Percentiles rank a stretch among this genome's conserved stretches.
Evolutionary conservation across 2,888 invertebrate genomes (phyloP).

Genomic region (Pterostichus niger): DNA sequence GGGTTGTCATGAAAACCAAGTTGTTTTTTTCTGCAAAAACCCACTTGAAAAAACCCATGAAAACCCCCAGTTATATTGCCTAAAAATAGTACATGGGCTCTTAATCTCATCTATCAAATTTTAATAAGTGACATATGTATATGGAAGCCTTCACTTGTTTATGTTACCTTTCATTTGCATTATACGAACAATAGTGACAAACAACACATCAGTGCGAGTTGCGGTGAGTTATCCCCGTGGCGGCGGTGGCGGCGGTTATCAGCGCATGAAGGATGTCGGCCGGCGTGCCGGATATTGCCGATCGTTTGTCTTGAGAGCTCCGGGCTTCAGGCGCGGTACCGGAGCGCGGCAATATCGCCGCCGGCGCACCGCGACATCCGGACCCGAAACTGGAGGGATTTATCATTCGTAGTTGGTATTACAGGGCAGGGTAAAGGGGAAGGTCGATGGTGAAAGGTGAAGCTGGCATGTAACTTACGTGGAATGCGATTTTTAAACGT

Average conservation of each 20-base stretch:
- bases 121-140: too few relatives aligned
- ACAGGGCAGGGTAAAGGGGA: conserved; percentile 53
- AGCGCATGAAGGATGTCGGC: conserved; percentile 75
- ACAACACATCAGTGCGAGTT: background rate
- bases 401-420: conserved; percentile 70
- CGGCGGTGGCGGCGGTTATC: conserved; percentile 75
- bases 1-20: too few relatives aligned
- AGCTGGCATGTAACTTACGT: too few relatives aligned
- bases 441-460: background rate
- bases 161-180: background rate
- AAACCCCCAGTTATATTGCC: too few relatives aligned
- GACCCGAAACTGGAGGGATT: conserved; percentile 74
- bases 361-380: conserved; percentile 72
- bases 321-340: conserved; percentile 68
- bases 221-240: conserved; percentile 13
- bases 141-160: background rate
- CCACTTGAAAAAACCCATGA: too few relatives aligned
- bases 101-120: too few relatives aligned
- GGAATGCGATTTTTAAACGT: too few relatives aligned
- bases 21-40: too few relatives aligned
- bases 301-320: conserved; percentile 75
- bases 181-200: background rate
- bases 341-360: conserved; percentile 69
- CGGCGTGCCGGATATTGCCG: conserved; percentile 75
- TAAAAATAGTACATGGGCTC: too few relatives aligned